Conservation (phyloP, 2,113 vertebrate species). For the Columba livia region DNA sequence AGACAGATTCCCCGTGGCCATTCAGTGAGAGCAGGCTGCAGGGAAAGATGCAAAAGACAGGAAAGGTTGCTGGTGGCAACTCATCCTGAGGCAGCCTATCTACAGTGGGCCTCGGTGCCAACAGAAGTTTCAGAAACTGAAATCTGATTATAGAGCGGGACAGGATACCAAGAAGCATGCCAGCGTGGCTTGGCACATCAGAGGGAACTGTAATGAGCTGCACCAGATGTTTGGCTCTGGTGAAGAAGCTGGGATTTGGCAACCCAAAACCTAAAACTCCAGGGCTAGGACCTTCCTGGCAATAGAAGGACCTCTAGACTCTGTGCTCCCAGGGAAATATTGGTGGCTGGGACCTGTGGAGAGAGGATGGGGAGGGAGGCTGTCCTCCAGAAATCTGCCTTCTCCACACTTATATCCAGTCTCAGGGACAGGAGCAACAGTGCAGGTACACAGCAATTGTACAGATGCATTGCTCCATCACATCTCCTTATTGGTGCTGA, state of each 20-base stretch:
- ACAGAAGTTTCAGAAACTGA: not conserved
- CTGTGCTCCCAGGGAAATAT: accelerated
- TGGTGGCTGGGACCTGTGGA: not conserved
- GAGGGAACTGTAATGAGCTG: not conserved
- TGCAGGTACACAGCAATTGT: not conserved
- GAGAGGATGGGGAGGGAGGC: not conserved
- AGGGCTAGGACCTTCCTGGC: not conserved
- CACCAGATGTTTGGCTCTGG: not conserved
- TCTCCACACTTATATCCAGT: not conserved
- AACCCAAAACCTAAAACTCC: not conserved
- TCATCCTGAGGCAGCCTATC: not conserved
- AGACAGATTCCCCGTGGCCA: accelerated
- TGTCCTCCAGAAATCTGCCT: not conserved
- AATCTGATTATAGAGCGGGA: not conserved
- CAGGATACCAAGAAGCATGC: not conserved
- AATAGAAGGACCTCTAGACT: not conserved
- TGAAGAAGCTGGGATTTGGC: not conserved
- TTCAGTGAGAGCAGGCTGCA: not conserved
- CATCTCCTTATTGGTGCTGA: not conserved
- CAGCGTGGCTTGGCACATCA: not conserved
- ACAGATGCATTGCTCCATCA: not conserved
- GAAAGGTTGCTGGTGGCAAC: accelerated
- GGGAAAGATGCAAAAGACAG: not conserved
- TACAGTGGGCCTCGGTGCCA: accelerated
- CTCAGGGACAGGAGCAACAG: not conserved